Percentiles rank a stretch among this genome's conserved stretches.
Evolutionary conservation across 2,888 invertebrate genomes (phyloP).

Genomic region (Sthenelais limicola): DNA sequence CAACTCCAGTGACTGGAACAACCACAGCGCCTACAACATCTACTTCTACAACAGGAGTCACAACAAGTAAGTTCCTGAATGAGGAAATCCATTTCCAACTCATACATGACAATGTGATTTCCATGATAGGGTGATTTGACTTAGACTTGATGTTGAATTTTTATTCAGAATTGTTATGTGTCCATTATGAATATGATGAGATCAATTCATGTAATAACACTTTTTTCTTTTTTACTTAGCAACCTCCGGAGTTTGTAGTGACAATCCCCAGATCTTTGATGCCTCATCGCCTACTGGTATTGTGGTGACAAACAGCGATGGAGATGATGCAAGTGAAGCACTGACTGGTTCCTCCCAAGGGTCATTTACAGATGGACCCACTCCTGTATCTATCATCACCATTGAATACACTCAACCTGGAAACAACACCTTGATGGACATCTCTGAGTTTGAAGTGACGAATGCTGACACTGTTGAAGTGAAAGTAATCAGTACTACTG

Average conservation of each 20-base stretch:
- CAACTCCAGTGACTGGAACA: not conserved
- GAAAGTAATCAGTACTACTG: not conserved
- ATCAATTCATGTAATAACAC: too few relatives aligned
- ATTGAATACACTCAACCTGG: conserved; percentile 11
- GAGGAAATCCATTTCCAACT: too few relatives aligned
- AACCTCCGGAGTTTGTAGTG: too few relatives aligned
- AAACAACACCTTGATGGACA: not conserved
- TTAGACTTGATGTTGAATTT: too few relatives aligned
- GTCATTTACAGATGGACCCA: not conserved
- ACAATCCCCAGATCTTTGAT: conserved; percentile 18
- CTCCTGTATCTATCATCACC: not conserved
- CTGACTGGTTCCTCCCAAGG: not conserved
- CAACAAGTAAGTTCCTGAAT: too few relatives aligned
- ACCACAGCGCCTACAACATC: not conserved
- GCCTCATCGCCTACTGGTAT: not conserved
- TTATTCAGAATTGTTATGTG: too few relatives aligned
- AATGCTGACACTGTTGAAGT: conserved; percentile 23
- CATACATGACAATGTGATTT: too few relatives aligned
- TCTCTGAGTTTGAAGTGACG: conserved; percentile 7
- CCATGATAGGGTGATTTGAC: too few relatives aligned
- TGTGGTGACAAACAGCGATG: not conserved
- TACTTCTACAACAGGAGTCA: not conserved
- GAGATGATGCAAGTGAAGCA: conserved; percentile 2
- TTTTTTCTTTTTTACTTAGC: too few relatives aligned
- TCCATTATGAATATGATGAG: too few relatives aligned